Evolutionary conservation across 2,888 invertebrate genomes (phyloP).

Genomic region (Xylocampa areola): DNA sequence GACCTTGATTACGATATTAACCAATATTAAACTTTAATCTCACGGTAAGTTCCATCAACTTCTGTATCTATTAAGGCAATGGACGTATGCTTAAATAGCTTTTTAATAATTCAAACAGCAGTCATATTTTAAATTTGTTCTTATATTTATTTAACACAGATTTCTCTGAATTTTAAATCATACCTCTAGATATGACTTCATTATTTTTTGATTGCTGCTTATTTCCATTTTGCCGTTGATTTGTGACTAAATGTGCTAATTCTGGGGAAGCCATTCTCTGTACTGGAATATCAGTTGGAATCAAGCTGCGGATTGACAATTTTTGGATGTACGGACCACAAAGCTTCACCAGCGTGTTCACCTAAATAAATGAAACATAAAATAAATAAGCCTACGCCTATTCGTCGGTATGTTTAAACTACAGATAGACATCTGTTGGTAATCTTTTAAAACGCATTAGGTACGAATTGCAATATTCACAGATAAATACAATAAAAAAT

Average conservation of each 20-base stretch:
- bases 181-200: conserved; percentile 76
- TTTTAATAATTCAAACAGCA: neutral
- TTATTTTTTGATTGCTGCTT: conserved; percentile 64
- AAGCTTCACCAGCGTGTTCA: conserved; percentile 79
- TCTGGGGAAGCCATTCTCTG: conserved; percentile 84
- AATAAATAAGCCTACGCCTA: neutral
- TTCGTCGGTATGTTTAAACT: no score
- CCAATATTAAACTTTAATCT: no score
- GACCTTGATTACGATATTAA: neutral
- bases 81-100: neutral
- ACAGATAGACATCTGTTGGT: no score
- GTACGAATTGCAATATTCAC: no score
- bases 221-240: conserved; percentile 69
- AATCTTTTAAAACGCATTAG: no score
- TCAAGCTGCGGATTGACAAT: conserved; percentile 78
- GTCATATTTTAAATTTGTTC: no score
- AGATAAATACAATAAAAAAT: no score
- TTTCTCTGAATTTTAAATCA: neutral
- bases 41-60: no score
- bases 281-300: conserved; percentile 82
- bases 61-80: no score
- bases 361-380: conserved; percentile 19
- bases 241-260: conserved; percentile 82
- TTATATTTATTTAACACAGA: neutral
- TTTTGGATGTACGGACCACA: conserved; percentile 84